Evolutionary conservation across 2,113 vertebrate species (phyloP), one percentile per base, ranked within the genome.

Genomic region (Herpailurus yagouaroundi): DNA sequence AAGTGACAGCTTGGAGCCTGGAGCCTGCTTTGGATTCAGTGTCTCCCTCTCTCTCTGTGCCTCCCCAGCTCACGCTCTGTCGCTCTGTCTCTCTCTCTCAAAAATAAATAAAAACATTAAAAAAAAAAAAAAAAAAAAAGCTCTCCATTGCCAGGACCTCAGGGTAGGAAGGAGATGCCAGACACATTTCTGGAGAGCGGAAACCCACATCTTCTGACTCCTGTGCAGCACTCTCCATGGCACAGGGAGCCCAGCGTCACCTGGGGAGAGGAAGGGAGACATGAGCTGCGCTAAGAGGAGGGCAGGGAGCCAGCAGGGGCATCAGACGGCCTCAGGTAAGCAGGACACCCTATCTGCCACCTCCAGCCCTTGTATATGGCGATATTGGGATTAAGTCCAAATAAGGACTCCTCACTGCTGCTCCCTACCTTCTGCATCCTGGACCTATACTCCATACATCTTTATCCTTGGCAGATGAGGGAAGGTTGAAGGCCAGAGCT

Each of bases 201-300:
- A 55, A 14, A 81, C 13, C 33, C 74, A 36, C 8, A 0, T 33
- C 38, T 50, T 71, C 29, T 21, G 45, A 76, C 86, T 33, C n/a
- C 23, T 18, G 18, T 18, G 36, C 1, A 29, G 36, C 10, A 36
- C 36, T 27, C 7, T 21, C 41, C 1, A 14, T 0, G 0, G 21
- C 74, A 81, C 9, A 6, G 5, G 29, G 66, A 25, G 45, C 36
- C 66, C 27, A 21, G 74, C 8, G 13, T 77, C 38, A 38, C 27
- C 57, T 48, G 52, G 23, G 48, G 57, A 64, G 52, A 23, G 57
- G 41, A 33, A 36, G 77, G 52, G 14, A 63, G 64, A 66, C 16
- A 1, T 5, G 64, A 82, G 29, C 48, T 36, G 7, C 60, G 21
- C 48, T 63, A 60, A 8, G 4, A 66, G 38, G 76, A 60, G 25